Base-by-base conservation (phyloP, 2,888 invertebrate species). In the Melangyna quadrimaculata region DNA sequence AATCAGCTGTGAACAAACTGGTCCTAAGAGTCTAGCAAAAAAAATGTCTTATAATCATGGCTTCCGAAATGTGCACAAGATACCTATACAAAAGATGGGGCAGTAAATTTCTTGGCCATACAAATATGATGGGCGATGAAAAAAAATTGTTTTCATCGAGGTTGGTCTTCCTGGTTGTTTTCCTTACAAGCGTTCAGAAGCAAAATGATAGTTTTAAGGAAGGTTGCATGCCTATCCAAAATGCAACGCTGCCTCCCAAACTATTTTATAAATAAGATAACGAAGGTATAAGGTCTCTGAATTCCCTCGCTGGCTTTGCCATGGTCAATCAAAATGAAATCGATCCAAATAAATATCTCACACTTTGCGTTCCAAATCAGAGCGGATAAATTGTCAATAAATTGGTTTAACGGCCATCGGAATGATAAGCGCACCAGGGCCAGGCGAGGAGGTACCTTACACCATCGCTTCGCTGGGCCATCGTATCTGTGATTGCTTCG, bases 311-410 rank as follows among this genome's bases (percentile, higher is more conserved):
- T 14, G 19, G n/a, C 27, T 19, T 14, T 61, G 55, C 65, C 67
- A 69, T 70, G 84, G 80, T 86, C 84, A 86, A 86, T 86, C 84
- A 86, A 86, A 86, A 77, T 72, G 77, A 77, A 86, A 86, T 86
- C 86, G 78, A 86, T 72, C 73, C 69, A 73, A 86, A 86, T 86
- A 86, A 86, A 81, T 86, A 86, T 81, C 86, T 81, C 84, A 81
- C 84, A 84, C 83, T 84, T 78, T 67, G 84, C 70, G 71, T 65
- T 73, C 61, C 61, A 79, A 86, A 81, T 81, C 81, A 70, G 35
- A n/a, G 37, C 37, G 77, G 75, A 81, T 86, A 63, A 63, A 37
- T 78, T 80, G 86, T 81, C 86, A 86, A 81, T 86, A 86, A 86
- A 86, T 86, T 81, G 86, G 57, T 73, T 77, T 73, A 65, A 32